phyloP scores from a whole-genome alignment of 2,113 vertebrate species.

The Laticauda colubrina region DNA sequence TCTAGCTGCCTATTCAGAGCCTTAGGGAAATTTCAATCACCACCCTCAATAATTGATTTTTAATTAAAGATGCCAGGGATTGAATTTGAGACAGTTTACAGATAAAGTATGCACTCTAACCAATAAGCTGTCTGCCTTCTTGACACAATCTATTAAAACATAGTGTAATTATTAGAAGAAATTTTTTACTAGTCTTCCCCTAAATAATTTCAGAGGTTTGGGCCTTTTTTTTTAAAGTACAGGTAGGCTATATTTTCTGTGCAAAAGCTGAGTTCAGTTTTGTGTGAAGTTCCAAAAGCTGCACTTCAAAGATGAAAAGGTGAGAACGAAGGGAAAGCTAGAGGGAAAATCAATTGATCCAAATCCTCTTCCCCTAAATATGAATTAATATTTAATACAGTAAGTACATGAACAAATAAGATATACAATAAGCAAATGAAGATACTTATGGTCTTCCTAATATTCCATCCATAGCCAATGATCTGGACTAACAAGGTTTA shows the following conservation, averaged over 20 bases:
- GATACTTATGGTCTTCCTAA: not conserved
- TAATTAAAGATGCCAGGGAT: not conserved
- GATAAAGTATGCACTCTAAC: not conserved
- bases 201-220: not conserved
- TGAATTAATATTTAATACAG: not conserved
- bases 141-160: not conserved
- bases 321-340: not conserved
- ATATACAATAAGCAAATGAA: not conserved
- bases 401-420: not conserved
- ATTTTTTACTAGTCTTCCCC: not conserved
- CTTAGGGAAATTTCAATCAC: not conserved
- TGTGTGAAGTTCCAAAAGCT: not conserved
- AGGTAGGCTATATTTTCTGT: not conserved
- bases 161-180: not conserved
- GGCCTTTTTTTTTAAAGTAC: not conserved
- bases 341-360: not conserved
- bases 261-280: not conserved
- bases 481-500: not conserved
- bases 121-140: not conserved
- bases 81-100: not conserved
- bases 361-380: not conserved
- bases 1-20: not conserved
- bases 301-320: not conserved
- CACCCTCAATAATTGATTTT: not conserved
- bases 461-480: not conserved